Percentiles rank a stretch among this genome's conserved stretches.
Conservation (phyloP, 2,888 invertebrate genomes). For the Himalopsyche tibetana region DNA sequence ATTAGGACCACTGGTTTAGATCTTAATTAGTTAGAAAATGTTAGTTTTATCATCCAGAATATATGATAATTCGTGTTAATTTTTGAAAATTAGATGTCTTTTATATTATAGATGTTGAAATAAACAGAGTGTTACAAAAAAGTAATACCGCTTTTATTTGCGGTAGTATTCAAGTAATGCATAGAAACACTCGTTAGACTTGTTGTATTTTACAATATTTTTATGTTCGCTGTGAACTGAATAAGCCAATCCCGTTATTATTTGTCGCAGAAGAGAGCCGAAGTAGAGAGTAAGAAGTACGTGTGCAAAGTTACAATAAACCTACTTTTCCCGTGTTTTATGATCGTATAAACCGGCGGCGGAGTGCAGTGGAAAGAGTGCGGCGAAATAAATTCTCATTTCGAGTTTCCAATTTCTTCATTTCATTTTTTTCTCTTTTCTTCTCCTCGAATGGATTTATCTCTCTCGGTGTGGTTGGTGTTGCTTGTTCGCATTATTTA, state of each 20-base stretch:
- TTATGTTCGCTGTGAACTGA: neutral
- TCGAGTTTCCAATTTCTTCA: slow-evolving; percentile 30
- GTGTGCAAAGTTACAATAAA: slow-evolving; percentile 20
- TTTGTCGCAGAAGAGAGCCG: slow-evolving; percentile 4
- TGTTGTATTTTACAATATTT: slow-evolving; percentile 14
- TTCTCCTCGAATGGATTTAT: slow-evolving; percentile 12
- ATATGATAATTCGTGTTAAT: too few relatives aligned
- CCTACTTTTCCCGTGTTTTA: slow-evolving; percentile 13
- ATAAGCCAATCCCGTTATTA: slow-evolving; percentile 20
- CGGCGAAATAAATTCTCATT: slow-evolving; percentile 31
- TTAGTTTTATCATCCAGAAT: too few relatives aligned
- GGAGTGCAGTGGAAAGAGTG: neutral
- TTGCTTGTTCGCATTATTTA: slow-evolving; percentile 15
- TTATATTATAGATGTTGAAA: too few relatives aligned
- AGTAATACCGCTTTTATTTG: neutral
- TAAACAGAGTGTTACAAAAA: too few relatives aligned
- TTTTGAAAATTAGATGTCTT: too few relatives aligned
- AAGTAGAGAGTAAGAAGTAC: slow-evolving; percentile 6
- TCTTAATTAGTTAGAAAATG: too few relatives aligned
- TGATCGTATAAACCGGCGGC: slow-evolving; percentile 15
- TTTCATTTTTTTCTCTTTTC: neutral
- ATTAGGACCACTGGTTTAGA: too few relatives aligned
- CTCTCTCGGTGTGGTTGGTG: neutral
- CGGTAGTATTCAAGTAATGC: neutral
- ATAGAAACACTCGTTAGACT: neutral